Percentiles rank a stretch among this genome's conserved stretches.
Conservation (phyloP, 2,888 invertebrate species). For the Drosophila emarginata region DNA sequence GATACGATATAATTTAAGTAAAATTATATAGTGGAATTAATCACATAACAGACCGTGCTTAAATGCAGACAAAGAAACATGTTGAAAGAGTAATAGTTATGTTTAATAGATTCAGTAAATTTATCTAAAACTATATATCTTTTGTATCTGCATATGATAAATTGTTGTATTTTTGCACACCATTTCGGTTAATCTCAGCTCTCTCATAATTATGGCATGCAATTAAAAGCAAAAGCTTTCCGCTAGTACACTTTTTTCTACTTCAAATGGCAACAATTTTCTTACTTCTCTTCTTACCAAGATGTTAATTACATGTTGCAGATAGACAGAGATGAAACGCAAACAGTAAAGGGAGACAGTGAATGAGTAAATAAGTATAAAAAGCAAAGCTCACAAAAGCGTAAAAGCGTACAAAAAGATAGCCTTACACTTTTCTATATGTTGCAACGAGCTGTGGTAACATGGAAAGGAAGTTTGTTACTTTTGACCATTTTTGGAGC, state of each 20-base stretch:
- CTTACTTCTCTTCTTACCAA: neutral
- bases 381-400: neutral
- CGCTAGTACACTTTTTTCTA: neutral
- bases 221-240: constrained; percentile 2
- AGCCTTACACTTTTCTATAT: no score
- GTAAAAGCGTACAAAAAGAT: neutral
- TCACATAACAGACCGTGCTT: no score
- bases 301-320: constrained; percentile 2
- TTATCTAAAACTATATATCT: neutral
- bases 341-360: neutral
- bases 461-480: neutral
- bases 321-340: neutral
- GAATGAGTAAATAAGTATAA: neutral
- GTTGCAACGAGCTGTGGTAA: no score
- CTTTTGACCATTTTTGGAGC: constrained; percentile 1
- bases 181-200: neutral
- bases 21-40: no score
- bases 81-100: neutral
- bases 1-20: no score
- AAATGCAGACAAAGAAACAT: neutral
- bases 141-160: neutral
- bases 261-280: constrained; percentile 1
- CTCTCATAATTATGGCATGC: neutral
- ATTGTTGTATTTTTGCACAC: neutral
- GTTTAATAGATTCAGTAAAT: neutral